phyloP scores from a whole-genome alignment of 2,113 vertebrate species.

The Clarias magur region DNA sequence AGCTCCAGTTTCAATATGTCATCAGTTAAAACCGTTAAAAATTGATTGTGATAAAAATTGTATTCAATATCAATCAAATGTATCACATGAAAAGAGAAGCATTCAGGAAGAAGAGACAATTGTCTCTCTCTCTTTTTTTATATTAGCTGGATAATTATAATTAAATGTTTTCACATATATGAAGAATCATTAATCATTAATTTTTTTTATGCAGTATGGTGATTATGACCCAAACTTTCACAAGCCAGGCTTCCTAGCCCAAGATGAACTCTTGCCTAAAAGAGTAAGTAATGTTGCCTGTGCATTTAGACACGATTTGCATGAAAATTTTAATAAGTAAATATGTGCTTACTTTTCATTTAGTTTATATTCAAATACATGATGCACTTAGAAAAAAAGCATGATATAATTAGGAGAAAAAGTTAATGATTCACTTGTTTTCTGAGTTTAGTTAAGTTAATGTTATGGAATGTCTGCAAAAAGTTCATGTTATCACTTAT shows the following conservation, averaged over 20 bases:
- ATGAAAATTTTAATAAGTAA: not conserved
- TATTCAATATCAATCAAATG: not conserved
- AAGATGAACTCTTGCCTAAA: constrained; percentile 87
- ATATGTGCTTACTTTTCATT: not conserved
- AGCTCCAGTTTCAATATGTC: not conserved
- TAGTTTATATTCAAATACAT: not conserved
- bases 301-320: not conserved
- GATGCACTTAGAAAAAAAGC: not conserved
- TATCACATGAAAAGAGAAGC: not conserved
- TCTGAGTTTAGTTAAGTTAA: not conserved
- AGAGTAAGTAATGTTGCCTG: constrained; percentile 71
- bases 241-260: constrained; percentile 84
- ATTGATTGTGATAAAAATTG: not conserved
- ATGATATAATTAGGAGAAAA: not conserved
- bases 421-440: no score
- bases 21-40: not conserved
- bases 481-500: not conserved
- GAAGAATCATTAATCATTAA: not conserved
- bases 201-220: constrained; percentile 75
- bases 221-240: constrained; percentile 88
- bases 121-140: not conserved
- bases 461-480: not conserved
- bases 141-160: not conserved
- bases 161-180: not conserved
- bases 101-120: not conserved